Evolutionary conservation across 2,113 vertebrate species (phyloP), one percentile per base, ranked within the genome.

Genomic region (Xenopus borealis): DNA sequence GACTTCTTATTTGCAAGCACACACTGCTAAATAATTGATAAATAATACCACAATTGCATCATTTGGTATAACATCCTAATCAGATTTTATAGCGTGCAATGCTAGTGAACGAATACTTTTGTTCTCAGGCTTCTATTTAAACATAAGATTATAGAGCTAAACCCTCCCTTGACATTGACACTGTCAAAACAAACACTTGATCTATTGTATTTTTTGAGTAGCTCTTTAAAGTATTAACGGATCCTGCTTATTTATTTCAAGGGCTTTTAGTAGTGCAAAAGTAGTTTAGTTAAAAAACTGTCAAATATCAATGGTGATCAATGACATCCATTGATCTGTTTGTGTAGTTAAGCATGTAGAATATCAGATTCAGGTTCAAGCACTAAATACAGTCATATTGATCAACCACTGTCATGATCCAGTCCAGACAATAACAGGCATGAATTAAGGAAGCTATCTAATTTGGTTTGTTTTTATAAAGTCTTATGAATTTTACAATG

Each of bases 351-450:
- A 86, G 87, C 86, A 89, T 90, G 86, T 82, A 85, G 86, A 89
- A 90, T 91, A 92, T 93, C 91, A 87, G 88, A 91, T 93, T 91
- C 90, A 81, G 84, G 82, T 84, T 90, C 85, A 75, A 91, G 89
- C 90, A 94, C 92, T 92, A 92, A 94, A 94, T 90, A 89, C 91
- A 87, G 86, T 80, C 72, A 81, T 92, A 94, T 93, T 93, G 92
- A 95, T 93, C 90, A 91, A 83, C 79, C 55, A 64, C 85, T 86
- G 80, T 87, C 86, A 89, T 86, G 90, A 92, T 89, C 86, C 86
- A 86, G 88, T 88, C 89, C 85, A 86, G 86, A 93, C 89, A 91
- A 93, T 91, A 86, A 86, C 78, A 72, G 50, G 82, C 87, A 70
- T 85, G 82, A 92, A 2, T 92, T 90, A 88, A 91, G 91, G 88